Evolutionary conservation across 2,888 invertebrate genomes (phyloP).

Genomic region (Macaria notata): DNA sequence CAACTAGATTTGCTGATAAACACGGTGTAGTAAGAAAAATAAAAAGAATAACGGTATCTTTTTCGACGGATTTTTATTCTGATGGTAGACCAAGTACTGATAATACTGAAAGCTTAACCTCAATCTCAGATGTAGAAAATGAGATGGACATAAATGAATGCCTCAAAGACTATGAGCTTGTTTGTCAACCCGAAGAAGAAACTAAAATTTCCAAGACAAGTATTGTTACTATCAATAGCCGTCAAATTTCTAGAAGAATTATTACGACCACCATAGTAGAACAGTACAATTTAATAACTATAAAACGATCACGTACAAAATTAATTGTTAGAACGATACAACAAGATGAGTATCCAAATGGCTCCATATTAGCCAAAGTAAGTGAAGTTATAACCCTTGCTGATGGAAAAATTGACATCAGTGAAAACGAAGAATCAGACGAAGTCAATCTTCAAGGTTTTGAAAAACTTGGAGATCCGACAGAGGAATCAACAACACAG

Average conservation of each 20-base stretch:
- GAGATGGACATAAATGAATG: constrained; percentile 10
- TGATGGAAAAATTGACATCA: constrained; percentile 15
- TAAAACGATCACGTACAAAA: constrained; percentile 8
- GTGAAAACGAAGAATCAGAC: not conserved
- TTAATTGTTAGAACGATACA: not conserved
- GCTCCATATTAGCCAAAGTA: constrained; percentile 12
- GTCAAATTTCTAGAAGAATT: constrained; percentile 3
- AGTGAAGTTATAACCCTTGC: constrained; percentile 13
- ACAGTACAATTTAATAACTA: constrained; percentile 8
- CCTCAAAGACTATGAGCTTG: constrained; percentile 5
- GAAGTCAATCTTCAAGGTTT: constrained; percentile 5
- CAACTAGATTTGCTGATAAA: constrained; percentile 18
- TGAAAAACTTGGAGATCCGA: constrained; percentile 1
- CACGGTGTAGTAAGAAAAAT: constrained; percentile 12
- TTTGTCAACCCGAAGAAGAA: constrained; percentile 16
- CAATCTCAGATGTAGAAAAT: constrained; percentile 15
- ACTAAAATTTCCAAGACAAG: constrained; percentile 11
- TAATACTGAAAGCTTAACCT: constrained; percentile 6
- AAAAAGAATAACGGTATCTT: constrained; percentile 14
- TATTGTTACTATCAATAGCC: constrained; percentile 1
- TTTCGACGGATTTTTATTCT: constrained; percentile 13
- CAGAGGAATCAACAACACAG: constrained; percentile 1
- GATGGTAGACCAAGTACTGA: constrained; percentile 12
- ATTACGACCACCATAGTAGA: constrained; percentile 6
- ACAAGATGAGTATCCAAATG: constrained; percentile 19